Percentiles rank a stretch among this genome's conserved stretches.
phyloP scores from a whole-genome alignment of 1,140 invertebrate species.

The Sarcophaga bullata region DNA sequence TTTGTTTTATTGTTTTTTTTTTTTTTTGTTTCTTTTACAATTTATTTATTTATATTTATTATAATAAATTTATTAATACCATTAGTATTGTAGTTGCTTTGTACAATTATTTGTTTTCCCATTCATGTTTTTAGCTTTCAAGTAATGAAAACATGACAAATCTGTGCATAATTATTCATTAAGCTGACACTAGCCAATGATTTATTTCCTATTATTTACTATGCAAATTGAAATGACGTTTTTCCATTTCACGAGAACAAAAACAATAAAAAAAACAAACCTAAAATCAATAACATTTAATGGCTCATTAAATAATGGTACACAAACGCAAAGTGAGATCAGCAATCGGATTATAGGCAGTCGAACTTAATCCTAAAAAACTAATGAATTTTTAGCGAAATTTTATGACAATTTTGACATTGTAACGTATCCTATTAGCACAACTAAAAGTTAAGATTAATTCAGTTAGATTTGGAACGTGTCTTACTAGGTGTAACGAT shows the following conservation, averaged over 20 bases:
- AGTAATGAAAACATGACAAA: not conserved
- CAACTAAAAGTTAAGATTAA: too few species aligned
- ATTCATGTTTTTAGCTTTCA: not conserved
- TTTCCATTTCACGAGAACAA: too few species aligned
- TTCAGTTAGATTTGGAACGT: too few species aligned
- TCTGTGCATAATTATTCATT: slow-evolving; percentile 4
- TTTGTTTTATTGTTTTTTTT: not conserved
- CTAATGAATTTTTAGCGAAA: too few species aligned
- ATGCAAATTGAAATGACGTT: not conserved
- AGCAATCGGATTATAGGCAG: too few species aligned
- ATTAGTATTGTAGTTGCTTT: not conserved
- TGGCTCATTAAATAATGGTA: not conserved
- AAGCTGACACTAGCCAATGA: not conserved
- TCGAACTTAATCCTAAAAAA: too few species aligned
- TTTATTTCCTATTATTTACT: not conserved
- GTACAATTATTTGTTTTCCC: not conserved
- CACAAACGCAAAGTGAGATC: too few species aligned
- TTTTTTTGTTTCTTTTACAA: not conserved
- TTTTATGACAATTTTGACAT: too few species aligned
- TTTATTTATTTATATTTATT: not conserved
- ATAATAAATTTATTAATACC: not conserved
- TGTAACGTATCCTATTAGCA: too few species aligned
- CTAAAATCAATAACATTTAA: slow-evolving; percentile 1
- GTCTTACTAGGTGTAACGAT: too few species aligned
- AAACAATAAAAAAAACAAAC: not conserved